Evolutionary conservation across 1,140 invertebrate genomes (phyloP), one percentile per base, ranked within the genome.

Genomic region (Zaprionus kolodkinae): DNA sequence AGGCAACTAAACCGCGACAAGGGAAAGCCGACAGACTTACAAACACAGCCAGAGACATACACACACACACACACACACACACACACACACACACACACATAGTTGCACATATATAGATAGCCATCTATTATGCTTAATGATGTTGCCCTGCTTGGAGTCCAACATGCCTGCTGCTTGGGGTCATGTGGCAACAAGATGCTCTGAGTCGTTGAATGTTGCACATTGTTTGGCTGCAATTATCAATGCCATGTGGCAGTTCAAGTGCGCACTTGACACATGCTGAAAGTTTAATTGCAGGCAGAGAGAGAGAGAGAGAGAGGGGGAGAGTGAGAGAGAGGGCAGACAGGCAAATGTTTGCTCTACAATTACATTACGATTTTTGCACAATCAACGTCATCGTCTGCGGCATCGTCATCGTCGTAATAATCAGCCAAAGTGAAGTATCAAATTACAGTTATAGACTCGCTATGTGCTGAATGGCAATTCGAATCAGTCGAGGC

Each of bases 311-410:
- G 7, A 33, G 7, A n/a, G 2, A 15, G 11, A 27, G 6, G 45
- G 25, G 25, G 21, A 38, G 35, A 67, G 43, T 54, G 45, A 45
- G 13, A 33, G 11, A 9, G 13, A 11, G n/a, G n/a, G n/a, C n/a
- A n/a, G n/a, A n/a, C 12, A 62, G 25, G 27, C 63, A 50, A 82
- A 78, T 54, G 70, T 78, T 78, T 79, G 75, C 59, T 56, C 63
- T 60, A 78, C 85, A 88, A 88, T 88, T 88, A 88, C 85, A 88
- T 88, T 88, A 89, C 85, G 89, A 88, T 88, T 88, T 88, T 88
- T 89, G 81, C 81, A 89, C 85, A 88, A 88, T 89, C 84, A 87
- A 84, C 80, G 80, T 84, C 84, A 80, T 88, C 80, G 76, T 83
- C 27, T 30, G 27, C 27, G 27, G 21, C 21, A 21, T 87, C 79